phyloP scores from a whole-genome alignment of 2,113 vertebrate genomes.

The Macaca fascicularis region DNA sequence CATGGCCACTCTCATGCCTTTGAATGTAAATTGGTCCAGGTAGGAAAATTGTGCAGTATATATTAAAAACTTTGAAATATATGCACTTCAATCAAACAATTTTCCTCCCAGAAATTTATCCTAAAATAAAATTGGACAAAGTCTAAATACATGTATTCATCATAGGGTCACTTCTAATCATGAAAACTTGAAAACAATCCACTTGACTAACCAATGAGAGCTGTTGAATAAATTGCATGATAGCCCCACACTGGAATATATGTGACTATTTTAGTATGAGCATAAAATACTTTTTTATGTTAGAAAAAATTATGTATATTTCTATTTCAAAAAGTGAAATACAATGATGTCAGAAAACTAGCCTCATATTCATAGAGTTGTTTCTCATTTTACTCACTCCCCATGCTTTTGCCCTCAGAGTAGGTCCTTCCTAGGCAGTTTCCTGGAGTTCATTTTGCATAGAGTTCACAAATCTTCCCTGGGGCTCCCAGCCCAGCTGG shows the following conservation, averaged over 20 bases:
- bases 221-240: background rate
- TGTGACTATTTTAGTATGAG: background rate
- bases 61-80: background rate
- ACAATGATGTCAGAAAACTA: background rate
- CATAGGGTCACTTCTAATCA: background rate
- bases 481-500: background rate
- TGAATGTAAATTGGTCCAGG: background rate
- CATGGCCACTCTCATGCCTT: background rate
- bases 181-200: conserved; percentile 24
- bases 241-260: background rate
- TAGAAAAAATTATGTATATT: background rate
- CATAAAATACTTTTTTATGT: background rate
- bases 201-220: background rate
- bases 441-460: background rate
- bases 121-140: background rate
- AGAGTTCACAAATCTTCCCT: background rate
- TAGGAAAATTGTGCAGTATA: background rate
- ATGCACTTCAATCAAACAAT: background rate
- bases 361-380: background rate
- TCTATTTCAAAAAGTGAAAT: background rate
- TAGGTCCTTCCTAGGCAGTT: background rate
- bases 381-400: background rate
- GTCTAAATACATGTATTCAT: background rate
- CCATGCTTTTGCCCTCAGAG: background rate
- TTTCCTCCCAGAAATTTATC: background rate